Evolutionary conservation across 64 coral and sea anemone species (phyloP).

Genomic region (Montipora foliosa): DNA sequence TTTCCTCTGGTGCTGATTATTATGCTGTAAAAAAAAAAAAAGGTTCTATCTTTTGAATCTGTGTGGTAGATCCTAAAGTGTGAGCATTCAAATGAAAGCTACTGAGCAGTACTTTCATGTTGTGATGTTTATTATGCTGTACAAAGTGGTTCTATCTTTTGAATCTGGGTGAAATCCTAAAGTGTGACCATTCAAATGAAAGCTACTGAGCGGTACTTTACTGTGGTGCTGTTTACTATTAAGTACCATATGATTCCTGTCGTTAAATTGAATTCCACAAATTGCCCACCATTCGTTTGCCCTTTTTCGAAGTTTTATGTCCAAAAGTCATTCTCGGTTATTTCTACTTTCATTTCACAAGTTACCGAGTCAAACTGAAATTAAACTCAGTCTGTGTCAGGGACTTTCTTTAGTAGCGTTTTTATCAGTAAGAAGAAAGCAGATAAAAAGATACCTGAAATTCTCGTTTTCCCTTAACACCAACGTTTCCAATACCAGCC

Average conservation of each 20-base stretch:
- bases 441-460: neutral
- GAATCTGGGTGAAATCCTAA: neutral
- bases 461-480: neutral
- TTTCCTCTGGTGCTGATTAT: neutral
- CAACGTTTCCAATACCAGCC: constrained; percentile 36
- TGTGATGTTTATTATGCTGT: too few species aligned
- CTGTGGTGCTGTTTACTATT: neutral
- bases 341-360: too few species aligned
- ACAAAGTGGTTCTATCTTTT: neutral
- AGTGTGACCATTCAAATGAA: neutral
- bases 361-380: too few species aligned
- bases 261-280: too few species aligned
- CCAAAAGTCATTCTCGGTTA: too few species aligned
- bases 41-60: neutral
- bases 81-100: neutral
- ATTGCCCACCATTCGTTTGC: neutral
- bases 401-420: too few species aligned
- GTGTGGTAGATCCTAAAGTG: neutral
- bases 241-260: too few species aligned
- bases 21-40: neutral
- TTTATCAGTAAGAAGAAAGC: too few species aligned
- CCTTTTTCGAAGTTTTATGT: too few species aligned
- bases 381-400: too few species aligned
- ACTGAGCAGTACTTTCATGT: neutral
- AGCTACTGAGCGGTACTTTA: too few species aligned